A percentile compares a stretch with the other conserved stretches of the same genome.
phyloP scores from a whole-genome alignment of 2,797 vertebrate genomes.

The Sebastes diploproa region DNA sequence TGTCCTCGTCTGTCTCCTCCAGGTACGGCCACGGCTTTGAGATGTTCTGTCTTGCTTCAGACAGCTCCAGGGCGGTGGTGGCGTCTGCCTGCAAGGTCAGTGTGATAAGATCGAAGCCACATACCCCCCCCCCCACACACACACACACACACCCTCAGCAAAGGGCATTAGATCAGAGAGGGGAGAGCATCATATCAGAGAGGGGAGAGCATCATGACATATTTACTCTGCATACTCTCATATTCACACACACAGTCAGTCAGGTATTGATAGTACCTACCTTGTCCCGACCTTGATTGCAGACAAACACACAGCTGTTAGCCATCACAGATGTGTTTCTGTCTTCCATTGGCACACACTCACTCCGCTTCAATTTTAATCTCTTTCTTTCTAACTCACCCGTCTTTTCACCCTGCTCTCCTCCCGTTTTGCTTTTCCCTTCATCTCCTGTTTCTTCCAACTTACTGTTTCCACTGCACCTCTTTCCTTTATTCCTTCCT shows the following conservation, averaged over 20 bases:
- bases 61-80: slow-evolving; percentile 85
- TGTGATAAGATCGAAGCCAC: neutral
- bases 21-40: slow-evolving; percentile 99
- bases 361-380: neutral
- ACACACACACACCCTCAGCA: neutral
- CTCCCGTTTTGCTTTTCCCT: neutral
- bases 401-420: neutral
- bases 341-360: neutral
- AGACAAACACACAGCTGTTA: neutral
- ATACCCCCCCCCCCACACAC: too few species aligned
- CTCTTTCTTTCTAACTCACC: neutral
- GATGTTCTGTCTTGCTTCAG: slow-evolving; percentile 94
- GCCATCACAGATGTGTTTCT: neutral
- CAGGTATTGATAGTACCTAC: neutral
- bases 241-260: neutral
- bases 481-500: neutral
- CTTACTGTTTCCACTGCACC: neutral
- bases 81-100: slow-evolving; percentile 97
- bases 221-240: neutral
- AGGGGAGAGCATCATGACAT: neutral
- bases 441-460: neutral
- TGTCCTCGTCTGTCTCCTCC: slow-evolving; percentile 50
- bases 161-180: neutral
- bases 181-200: neutral
- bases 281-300: slow-evolving; percentile 28